These are phyloP conservation scores for Centropristis striata DNA, from an alignment of 2,113 vertebrate species.

Conservation along the genomic window DNA sequence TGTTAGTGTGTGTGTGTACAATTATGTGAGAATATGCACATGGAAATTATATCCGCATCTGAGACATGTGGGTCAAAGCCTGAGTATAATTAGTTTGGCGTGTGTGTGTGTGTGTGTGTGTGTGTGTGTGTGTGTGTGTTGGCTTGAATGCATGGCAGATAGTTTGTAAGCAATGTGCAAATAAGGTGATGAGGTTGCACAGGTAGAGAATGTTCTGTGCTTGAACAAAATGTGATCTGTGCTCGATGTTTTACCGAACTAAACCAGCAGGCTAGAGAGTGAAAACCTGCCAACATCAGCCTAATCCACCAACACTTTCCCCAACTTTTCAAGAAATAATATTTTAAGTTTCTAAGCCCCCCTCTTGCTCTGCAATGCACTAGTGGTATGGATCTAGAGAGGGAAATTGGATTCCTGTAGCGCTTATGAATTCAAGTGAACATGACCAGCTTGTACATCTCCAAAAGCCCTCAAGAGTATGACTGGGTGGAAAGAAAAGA, in stretches of 20 bases:
- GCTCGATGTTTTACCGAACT: conserved; percentile 5
- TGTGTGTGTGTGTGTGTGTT: background rate
- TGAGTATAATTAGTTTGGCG: conserved; percentile 26
- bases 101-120: background rate
- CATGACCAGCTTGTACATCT: conserved; percentile 71
- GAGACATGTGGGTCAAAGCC: conserved; percentile 43
- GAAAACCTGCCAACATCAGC: conserved; percentile 35
- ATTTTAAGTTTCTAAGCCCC: conserved; percentile 68
- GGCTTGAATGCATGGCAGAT: conserved; percentile 32
- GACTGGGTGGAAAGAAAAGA: conserved; percentile 13
- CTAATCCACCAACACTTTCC: conserved; percentile 64
- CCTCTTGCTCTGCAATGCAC: conserved; percentile 33
- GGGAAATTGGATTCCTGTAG: conserved; percentile 68
- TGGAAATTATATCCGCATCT: conserved; percentile 15
- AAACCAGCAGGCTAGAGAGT: conserved; percentile 3
- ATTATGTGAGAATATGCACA: conserved; percentile 47
- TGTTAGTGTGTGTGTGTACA: conserved; percentile 42
- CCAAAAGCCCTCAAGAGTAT: conserved; percentile 46
- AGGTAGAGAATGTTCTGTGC: conserved; percentile 23
- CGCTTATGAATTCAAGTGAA: conserved; percentile 67
- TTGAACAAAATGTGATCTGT: conserved; percentile 21
- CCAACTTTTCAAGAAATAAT: conserved; percentile 63
- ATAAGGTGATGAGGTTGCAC: conserved; percentile 26
- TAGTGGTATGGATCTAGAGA: conserved; percentile 59
- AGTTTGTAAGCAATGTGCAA: conserved; percentile 21